Base-by-base conservation (phyloP, 2,888 invertebrate genomes). In the Phalera bucephala region DNA sequence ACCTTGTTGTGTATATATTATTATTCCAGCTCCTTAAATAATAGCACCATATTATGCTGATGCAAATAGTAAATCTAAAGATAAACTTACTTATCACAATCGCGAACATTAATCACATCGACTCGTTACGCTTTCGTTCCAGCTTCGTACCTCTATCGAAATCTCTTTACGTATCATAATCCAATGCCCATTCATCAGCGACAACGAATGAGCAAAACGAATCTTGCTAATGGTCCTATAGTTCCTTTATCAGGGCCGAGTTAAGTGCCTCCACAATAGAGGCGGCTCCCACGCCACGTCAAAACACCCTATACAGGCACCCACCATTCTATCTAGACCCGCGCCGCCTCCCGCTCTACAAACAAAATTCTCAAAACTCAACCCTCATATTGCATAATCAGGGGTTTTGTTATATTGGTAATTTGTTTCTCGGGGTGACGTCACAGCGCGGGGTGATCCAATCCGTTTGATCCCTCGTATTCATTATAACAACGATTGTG, bases 161-260 rank as follows among this genome's bases (percentile, higher is more conserved):
- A 79, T 77, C 72, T 75, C 72, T 72, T 69, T 70, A 71, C 80
- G 75, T 72, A 78, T 86, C 82, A 81, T 83, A 84, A 87, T 83
- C 84, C 83, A 78, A 82, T 83, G 79, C 77, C 77, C 80, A 83
- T 86, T 81, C 73, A 84, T 80, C 76, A 76, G 70, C 64, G 55
- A 72, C 75, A 80, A 72, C 76, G 87, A 85, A 88, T 87, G 83
- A 84, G 86, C 87, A 82, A 80, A 83, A 67, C 88, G 88, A 88
- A 88, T 87, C 78, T 76, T 45, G 69, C 80, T 87, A 89, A 89
- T 88, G 80, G 83, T 71, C 72, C 79, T 76, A 80, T 80, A 80
- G 83, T 83, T 83, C 86, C 78, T 83, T 85, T 87, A 87, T 87
- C 83, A 76, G 61, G 45, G 58, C 57, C 55, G 74, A 87, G 86